Conservation (phyloP, 2,888 invertebrate genomes). For the Calliopum simillimum region DNA sequence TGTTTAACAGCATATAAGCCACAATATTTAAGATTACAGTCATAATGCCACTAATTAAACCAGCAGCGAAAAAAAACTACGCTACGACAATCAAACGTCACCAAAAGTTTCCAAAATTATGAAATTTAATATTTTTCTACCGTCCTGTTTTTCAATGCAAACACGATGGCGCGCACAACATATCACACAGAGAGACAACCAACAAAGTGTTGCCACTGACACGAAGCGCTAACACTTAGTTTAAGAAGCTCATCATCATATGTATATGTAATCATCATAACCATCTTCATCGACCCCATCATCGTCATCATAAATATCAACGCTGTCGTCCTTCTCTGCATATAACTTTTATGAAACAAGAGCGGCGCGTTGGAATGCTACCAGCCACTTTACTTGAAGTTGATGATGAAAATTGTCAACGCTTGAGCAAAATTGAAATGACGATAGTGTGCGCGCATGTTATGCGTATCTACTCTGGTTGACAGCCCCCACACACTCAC, state of each 20-base stretch:
- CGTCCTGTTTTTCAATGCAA: too few species aligned
- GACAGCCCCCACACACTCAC: background rate
- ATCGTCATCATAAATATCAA: background rate
- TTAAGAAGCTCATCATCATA: slow-evolving; percentile 8
- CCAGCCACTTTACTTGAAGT: slow-evolving; percentile 38
- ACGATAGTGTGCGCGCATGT: background rate
- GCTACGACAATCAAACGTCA: too few species aligned
- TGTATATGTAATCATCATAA: slow-evolving; percentile 38
- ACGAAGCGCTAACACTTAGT: slow-evolving; percentile 3
- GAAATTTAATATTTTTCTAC: too few species aligned
- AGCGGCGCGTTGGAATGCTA: too few species aligned
- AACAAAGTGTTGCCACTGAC: background rate
- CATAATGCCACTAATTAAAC: too few species aligned
- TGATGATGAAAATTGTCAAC: slow-evolving; percentile 42
- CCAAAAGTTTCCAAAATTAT: too few species aligned
- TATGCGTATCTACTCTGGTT: too few species aligned
- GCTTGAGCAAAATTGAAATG: slow-evolving; percentile 39
- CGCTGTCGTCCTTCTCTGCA: background rate
- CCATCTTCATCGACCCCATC: slow-evolving; percentile 13
- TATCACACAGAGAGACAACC: too few species aligned
- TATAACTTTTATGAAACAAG: slow-evolving; percentile 17
- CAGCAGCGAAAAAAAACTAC: too few species aligned
- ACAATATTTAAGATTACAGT: too few species aligned
- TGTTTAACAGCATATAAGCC: too few species aligned
- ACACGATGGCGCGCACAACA: too few species aligned